Percentiles rank a stretch among this genome's conserved stretches.
Conservation (phyloP, 2,113 vertebrate species). For the Nanorana parkeri region DNA sequence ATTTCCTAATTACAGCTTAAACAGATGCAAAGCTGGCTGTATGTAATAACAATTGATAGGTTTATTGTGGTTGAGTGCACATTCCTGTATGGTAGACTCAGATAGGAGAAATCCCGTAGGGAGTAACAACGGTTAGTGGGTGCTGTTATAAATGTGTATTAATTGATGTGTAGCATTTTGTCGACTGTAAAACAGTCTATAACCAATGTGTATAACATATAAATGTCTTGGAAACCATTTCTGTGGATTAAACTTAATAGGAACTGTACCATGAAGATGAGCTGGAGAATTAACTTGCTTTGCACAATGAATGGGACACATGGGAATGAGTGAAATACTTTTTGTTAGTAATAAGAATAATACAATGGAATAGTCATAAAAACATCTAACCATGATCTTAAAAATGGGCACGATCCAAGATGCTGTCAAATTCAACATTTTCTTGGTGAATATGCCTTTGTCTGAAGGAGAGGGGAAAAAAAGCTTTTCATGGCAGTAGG, state of each 20-base stretch:
- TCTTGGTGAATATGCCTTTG: slow-evolving; percentile 22
- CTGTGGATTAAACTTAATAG: not conserved
- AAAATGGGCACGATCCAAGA: not conserved
- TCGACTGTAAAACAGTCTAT: slow-evolving; percentile 29
- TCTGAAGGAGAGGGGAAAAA: slow-evolving; percentile 2
- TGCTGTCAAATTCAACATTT: not conserved
- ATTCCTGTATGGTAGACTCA: slow-evolving; percentile 1
- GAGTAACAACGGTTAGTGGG: slow-evolving; percentile 1
- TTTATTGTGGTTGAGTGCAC: slow-evolving; percentile 40
- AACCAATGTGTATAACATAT: not conserved
- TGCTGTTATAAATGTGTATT: slow-evolving; percentile 10
- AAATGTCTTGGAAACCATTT: slow-evolving; percentile 21
- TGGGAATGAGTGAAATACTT: no score
- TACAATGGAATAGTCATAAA: no score
- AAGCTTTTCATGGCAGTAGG: slow-evolving; percentile 7
- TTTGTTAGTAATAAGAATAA: no score
- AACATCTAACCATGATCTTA: not conserved
- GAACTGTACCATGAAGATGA: not conserved
- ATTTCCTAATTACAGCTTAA: slow-evolving; percentile 49
- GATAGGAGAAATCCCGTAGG: slow-evolving; percentile 14
- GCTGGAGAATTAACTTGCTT: not conserved
- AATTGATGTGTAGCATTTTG: slow-evolving; percentile 9
- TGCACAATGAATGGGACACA: not conserved
- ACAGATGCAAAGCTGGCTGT: slow-evolving; percentile 32
- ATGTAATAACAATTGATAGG: slow-evolving; percentile 34